Evolutionary conservation across 2,888 invertebrate species (phyloP), one percentile per base, ranked within the genome.

Genomic region (Coremacera marginata): DNA sequence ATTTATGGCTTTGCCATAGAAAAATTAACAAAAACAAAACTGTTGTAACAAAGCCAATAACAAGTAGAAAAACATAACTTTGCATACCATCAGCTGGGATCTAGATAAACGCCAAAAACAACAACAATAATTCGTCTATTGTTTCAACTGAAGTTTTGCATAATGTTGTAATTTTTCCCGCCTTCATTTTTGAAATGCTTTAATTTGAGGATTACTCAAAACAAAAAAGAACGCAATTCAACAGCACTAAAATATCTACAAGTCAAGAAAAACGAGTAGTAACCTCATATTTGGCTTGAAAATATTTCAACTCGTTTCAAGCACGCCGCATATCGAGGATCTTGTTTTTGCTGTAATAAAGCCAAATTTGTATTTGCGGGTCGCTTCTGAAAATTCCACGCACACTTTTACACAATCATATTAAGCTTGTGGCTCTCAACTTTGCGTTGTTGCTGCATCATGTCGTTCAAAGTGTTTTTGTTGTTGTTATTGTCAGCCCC

Each of bases 291-390:
- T 11, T 44, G 44, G 44, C 1, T 44, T 44, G 44, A 44, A 44
- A 44, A 11, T 44, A 7, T 44, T 44, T 11, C 44, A 44, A 44
- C 44, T 44, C 44, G 44, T 44, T 44, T 44, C 44, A 44, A 44
- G 2, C 11, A 11, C 2, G 44, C 44, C 44, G 44, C 44, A 44
- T 44, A 44, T 44, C 44, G 44, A 14, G 44, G 11, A 44, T 44
- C 44, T 44, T 14, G 44, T 44, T 3, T 1, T 44, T 11, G 11
- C 11, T 37, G 44, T 14, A 44, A 44, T 44, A 11, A 44, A 44
- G 14, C 44, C 19, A 7, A 60, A 79, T 77, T 70, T 77, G 60
- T 77, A 76, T 79, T 79, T 79, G 22, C 79, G 70, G 79, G 79
- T 79, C 79, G 79, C 68, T 9, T 34, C n/a, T 31, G 70, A 68